Base-by-base conservation (phyloP, 1,140 invertebrate genomes). In the Plutomurus gul region DNA sequence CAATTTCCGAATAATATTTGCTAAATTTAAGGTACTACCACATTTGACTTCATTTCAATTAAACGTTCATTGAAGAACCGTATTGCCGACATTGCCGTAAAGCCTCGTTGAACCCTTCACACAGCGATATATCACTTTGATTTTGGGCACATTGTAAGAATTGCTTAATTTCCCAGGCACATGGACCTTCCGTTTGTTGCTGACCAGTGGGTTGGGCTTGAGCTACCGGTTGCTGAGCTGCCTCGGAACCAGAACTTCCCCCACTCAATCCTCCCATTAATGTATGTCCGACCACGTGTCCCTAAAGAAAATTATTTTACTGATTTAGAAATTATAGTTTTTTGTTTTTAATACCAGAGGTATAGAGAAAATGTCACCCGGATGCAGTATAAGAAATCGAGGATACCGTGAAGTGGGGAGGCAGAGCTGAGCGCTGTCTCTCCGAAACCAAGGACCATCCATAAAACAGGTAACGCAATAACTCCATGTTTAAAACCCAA, bases 91-190 rank as follows among this genome's bases (percentile, higher is more conserved):
- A 97, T 86, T 96, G 94, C 83, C 94, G 92, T 79, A 97, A 88
- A 75, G 94, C 95, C 87, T 97, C 94, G 86, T 96, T 97, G 87
- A 97, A 97, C 51, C 95, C 95, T 84, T 96, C 92, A 85, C 96
- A 97, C 1, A 97, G 89, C 4, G 91, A 90, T 7, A 97, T 86
- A 86, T 97, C 95, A 36, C 90, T 89, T 85, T 96, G 94, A 49
- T 91, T 91, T 84, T 95, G 91, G 60, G 95, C 94, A 85, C 95
- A 96, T 82, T 95, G 91, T 18, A 97, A 87, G 87, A 96, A 96
- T 85, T 96, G 94, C 84, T 93, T 93, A 43, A 96, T 90, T 87
- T 96, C 95, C 91, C 92, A 96, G n/a, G 92, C 90, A 85, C 94
- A 96, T 3, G 93, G 90, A 10, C 93, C 93, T 78, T 85, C 80